Evolutionary conservation across 2,888 invertebrate genomes (phyloP), one percentile per base, ranked within the genome.

Genomic region (Athalia cordata): DNA sequence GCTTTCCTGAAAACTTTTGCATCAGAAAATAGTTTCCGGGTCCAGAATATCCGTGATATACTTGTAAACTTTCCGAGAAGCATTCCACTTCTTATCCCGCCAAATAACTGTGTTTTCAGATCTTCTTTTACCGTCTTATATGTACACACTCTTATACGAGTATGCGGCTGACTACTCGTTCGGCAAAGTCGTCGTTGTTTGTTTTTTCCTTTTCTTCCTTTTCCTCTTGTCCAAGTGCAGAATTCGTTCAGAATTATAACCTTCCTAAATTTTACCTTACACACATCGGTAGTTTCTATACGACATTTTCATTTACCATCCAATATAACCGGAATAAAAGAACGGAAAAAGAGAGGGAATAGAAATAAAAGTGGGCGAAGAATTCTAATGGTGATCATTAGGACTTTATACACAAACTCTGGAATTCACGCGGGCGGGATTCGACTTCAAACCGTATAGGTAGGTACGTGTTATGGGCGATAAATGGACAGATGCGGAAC

Each of bases 11-110:
- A 84, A 87, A 87, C 85, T 87, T 87, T 86, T 83, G 82, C 86
- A 87, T 85, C 85, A 84, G 82, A 78, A 82, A 85, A 86, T 86
- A 87, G 83, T 84, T 86, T 82, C 82, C 80, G 70, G 76, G 68
- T 77, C 81, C 77, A 77, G 76, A 86, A 87, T 85, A 85, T 84
- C 83, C 80, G 82, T 83, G 83, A 86, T 86, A 84, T 85, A 86
- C 81, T 85, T 85, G 82, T 83, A 82, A 85, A 85, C 84, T 85
- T 77, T 85, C 83, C 59, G 45, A 15, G 45, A 61, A 47, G 72
- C 72, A 59, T 72, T 57, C 47, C 59, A 59, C 59, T 59, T 59
- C 47, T 72, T n/a, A 15, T n/a, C 47, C 4, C 11, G 50, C 47
- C 43, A 59, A 47, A 72, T 72, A 43, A 50, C 72, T 8, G 15